Conservation (phyloP, 2,797 vertebrate genomes). For the Pseudomugil gertrudae region DNA sequence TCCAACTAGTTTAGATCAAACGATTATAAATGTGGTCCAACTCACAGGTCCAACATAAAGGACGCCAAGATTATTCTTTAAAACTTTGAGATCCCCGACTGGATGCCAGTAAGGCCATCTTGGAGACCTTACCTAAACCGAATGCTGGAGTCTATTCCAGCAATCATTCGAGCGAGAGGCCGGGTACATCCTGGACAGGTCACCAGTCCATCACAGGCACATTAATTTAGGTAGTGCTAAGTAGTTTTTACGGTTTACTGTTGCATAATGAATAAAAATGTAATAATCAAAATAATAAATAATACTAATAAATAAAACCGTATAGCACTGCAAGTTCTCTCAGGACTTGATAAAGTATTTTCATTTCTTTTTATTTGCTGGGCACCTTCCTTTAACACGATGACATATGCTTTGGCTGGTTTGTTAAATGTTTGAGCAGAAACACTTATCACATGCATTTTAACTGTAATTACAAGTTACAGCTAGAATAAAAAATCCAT, state of each 20-base stretch:
- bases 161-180: too few species aligned
- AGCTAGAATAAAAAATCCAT: not conserved
- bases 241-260: too few species aligned
- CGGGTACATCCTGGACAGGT: too few species aligned
- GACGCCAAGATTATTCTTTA: not conserved
- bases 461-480: not conserved
- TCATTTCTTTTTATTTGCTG: too few species aligned
- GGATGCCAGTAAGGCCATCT: too few species aligned
- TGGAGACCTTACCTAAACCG: too few species aligned
- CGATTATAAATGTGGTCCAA: not conserved
- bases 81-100: too few species aligned
- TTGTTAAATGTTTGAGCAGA: constrained; percentile 4
- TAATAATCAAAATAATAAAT: too few species aligned
- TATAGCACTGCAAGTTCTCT: not conserved
- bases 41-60: not conserved
- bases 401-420: not conserved
- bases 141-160: too few species aligned
- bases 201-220: too few species aligned
- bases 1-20: not conserved
- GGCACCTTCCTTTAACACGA: not conserved
- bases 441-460: not conserved
- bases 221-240: too few species aligned
- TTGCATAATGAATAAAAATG: too few species aligned
- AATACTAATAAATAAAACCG: not conserved
- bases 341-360: not conserved